Conservation (phyloP, 2,888 invertebrate genomes). For the Oligia strigilis region DNA sequence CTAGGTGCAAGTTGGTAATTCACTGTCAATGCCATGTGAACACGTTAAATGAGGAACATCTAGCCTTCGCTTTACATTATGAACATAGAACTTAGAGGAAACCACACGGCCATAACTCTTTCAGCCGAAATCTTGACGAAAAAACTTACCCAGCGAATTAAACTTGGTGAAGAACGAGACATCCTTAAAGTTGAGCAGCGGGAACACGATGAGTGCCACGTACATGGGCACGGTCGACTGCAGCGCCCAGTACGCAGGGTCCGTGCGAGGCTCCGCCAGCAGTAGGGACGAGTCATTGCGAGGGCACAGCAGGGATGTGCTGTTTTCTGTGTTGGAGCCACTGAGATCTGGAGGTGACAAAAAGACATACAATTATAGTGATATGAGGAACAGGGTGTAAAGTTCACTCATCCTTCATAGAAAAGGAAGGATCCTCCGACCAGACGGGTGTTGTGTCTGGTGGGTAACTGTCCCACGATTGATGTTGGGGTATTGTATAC, state of each 20-base stretch:
- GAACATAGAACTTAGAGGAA: background rate
- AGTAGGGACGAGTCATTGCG: constrained; percentile 77
- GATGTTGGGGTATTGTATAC: too few relatives aligned
- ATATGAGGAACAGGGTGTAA: background rate
- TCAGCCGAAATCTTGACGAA: background rate
- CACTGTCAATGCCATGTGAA: background rate
- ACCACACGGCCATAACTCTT: too few relatives aligned
- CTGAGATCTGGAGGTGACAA: constrained; percentile 73
- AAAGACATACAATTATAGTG: background rate
- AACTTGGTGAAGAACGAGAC: constrained; percentile 98
- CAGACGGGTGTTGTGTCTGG: background rate
- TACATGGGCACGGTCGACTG: constrained; percentile 95
- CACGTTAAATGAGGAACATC: too few relatives aligned
- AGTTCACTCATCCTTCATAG: too few relatives aligned
- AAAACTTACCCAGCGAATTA: constrained; percentile 94
- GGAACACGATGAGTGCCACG: constrained; percentile 94
- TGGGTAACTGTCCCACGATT: background rate
- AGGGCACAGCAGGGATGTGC: constrained; percentile 85
- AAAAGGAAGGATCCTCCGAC: background rate
- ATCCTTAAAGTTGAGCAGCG: constrained; percentile 95
- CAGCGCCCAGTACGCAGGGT: constrained; percentile 93
- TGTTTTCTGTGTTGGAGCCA: constrained; percentile 73
- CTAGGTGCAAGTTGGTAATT: too few relatives aligned
- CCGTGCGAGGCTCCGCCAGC: constrained; percentile 69
- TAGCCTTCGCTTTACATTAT: background rate